Evolutionary conservation across 2,113 vertebrate species (phyloP).

Genomic region (Bufo gargarizans): DNA sequence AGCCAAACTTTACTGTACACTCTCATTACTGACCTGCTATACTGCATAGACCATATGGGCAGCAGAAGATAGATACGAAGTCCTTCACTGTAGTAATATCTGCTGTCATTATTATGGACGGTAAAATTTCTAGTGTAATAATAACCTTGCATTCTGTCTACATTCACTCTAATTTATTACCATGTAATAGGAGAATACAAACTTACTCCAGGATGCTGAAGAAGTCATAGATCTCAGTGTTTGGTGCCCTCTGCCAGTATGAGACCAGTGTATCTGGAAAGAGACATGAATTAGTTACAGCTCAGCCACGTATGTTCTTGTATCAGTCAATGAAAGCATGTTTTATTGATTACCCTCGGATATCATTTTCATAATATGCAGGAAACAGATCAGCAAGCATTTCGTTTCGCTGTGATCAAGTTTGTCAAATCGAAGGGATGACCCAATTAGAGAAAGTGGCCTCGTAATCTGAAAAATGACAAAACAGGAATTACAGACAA

Average conservation of each 20-base stretch:
- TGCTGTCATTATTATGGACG: not conserved
- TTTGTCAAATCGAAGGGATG: constrained; percentile 94
- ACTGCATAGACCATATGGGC: not conserved
- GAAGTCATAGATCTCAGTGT: constrained; percentile 94
- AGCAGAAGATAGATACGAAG: not conserved
- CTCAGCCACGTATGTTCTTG: not conserved
- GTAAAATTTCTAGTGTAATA: not conserved
- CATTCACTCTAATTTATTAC: not conserved
- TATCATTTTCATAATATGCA: constrained; percentile 99
- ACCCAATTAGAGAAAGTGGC: constrained; percentile 94
- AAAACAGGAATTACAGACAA: constrained; percentile 15
- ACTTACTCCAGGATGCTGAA: constrained; percentile 98
- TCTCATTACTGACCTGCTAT: not conserved
- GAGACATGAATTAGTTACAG: constrained; percentile 47
- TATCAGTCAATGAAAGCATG: constrained; percentile 12
- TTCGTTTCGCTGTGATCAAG: constrained; percentile 96
- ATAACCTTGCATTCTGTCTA: not conserved
- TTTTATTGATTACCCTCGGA: constrained; percentile 82
- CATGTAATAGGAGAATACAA: constrained; percentile 28
- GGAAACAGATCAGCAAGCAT: constrained; percentile 94
- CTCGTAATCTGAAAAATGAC: constrained; percentile 81
- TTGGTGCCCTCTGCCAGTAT: constrained; percentile 94
- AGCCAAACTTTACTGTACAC: not conserved
- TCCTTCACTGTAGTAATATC: not conserved
- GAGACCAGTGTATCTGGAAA: constrained; percentile 90